A percentile compares a stretch with the other conserved stretches of the same genome.
Conservation (phyloP, 2,797 vertebrate species). For the Rhabdophis nuchalis region DNA sequence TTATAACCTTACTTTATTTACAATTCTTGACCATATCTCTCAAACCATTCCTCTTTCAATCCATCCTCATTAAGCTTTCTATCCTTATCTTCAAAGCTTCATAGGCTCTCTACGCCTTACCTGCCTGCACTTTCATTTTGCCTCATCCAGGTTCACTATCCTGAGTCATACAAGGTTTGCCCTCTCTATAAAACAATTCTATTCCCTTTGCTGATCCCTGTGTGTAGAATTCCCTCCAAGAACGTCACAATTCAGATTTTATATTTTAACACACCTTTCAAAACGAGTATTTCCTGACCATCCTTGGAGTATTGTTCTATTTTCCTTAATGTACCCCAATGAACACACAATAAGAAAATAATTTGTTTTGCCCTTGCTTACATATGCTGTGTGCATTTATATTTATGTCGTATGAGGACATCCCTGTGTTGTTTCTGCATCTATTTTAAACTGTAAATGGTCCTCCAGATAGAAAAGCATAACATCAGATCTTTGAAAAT, state of each 20-base stretch:
- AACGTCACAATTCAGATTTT: not conserved
- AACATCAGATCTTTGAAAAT: not conserved
- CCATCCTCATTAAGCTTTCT: not conserved
- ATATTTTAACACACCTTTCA: not conserved
- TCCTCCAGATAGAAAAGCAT: not conserved
- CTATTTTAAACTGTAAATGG: not conserved
- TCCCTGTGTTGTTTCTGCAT: not conserved
- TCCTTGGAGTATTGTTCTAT: not conserved
- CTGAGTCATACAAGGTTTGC: not conserved
- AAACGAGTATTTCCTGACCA: not conserved
- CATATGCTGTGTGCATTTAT: not conserved
- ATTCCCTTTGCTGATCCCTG: not conserved
- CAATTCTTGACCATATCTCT: not conserved
- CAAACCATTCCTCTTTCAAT: not conserved
- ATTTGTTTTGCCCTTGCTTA: not conserved
- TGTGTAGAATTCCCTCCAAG: not conserved
- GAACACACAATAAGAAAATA: not conserved
- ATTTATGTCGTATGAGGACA: not conserved
- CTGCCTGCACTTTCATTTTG: not conserved
- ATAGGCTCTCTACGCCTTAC: not conserved
- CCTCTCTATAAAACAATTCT: not conserved
- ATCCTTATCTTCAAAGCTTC: not conserved
- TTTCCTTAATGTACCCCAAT: not conserved
- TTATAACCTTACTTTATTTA: not conserved
- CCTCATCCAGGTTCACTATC: not conserved